Evolutionary conservation across 2,113 vertebrate genomes (phyloP).

Genomic region (Solenodon paradoxus): DNA sequence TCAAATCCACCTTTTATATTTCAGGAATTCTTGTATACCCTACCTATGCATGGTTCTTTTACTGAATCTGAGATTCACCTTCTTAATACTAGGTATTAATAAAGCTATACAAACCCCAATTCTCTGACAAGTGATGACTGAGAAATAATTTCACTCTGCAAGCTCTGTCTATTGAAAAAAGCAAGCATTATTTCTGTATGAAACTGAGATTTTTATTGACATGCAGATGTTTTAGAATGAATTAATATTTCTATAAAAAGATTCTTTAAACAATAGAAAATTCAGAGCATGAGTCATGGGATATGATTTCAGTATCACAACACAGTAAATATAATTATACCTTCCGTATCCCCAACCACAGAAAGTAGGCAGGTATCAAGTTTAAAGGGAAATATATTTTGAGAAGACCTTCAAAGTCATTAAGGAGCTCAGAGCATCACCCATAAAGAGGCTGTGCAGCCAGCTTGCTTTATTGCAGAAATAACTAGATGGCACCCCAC

Average conservation of each 20-base stretch:
- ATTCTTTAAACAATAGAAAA: conserved; percentile 81
- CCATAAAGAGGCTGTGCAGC: not conserved
- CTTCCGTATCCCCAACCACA: conserved; percentile 64
- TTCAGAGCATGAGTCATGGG: conserved; percentile 80
- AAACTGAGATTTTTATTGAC: conserved; percentile 83
- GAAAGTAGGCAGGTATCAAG: not conserved
- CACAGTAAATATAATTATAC: conserved; percentile 81
- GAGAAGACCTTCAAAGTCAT: not conserved
- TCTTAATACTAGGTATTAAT: not conserved
- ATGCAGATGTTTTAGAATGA: conserved; percentile 77
- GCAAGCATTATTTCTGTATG: conserved; percentile 23
- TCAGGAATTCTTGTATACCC: not conserved
- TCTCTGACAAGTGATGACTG: not conserved
- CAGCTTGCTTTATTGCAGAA: not conserved
- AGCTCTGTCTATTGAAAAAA: not conserved
- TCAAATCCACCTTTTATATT: not conserved
- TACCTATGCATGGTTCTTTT: not conserved
- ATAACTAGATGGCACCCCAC: not conserved
- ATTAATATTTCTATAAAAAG: conserved; percentile 82
- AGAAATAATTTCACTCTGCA: not conserved
- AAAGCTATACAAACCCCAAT: not conserved
- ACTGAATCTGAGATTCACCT: not conserved
- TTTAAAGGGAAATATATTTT: conserved; percentile 5
- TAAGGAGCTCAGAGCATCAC: not conserved
- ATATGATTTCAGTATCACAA: conserved; percentile 74